Conservation (phyloP, 1,140 invertebrate genomes). For the Pseudachorutes palmiensis region DNA sequence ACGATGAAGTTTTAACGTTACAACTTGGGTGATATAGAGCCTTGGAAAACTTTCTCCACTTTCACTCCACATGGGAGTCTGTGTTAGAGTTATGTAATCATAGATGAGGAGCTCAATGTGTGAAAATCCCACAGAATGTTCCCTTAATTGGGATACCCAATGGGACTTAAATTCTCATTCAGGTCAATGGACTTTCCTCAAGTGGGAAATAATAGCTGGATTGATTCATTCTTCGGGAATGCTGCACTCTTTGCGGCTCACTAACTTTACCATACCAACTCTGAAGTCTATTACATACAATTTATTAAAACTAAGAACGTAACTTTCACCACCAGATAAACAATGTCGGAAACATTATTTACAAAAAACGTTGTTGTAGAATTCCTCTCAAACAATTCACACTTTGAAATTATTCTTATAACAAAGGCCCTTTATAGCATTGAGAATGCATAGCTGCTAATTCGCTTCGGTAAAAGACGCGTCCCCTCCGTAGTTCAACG, state of each 20-base stretch:
- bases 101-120: not conserved
- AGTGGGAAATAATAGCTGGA: not conserved
- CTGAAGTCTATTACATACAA: not conserved
- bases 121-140: not conserved
- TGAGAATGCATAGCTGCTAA: too few relatives aligned
- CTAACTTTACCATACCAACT: not conserved
- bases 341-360: not conserved
- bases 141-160: not conserved
- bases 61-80: not conserved
- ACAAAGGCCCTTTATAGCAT: too few relatives aligned
- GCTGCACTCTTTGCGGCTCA: too few relatives aligned
- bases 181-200: not conserved
- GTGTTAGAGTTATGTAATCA: not conserved
- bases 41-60: not conserved
- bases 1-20: too few relatives aligned
- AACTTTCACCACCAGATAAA: not conserved
- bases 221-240: not conserved
- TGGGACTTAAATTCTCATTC: not conserved
- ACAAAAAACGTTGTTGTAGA: not conserved
- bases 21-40: too few relatives aligned
- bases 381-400: not conserved
- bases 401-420: not conserved
- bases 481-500: not conserved
- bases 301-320: not conserved
- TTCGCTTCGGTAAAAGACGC: too few relatives aligned